Percentiles rank a stretch among this genome's conserved stretches.
phyloP scores from a whole-genome alignment of 2,888 invertebrate genomes.

The Molorchus minor region DNA sequence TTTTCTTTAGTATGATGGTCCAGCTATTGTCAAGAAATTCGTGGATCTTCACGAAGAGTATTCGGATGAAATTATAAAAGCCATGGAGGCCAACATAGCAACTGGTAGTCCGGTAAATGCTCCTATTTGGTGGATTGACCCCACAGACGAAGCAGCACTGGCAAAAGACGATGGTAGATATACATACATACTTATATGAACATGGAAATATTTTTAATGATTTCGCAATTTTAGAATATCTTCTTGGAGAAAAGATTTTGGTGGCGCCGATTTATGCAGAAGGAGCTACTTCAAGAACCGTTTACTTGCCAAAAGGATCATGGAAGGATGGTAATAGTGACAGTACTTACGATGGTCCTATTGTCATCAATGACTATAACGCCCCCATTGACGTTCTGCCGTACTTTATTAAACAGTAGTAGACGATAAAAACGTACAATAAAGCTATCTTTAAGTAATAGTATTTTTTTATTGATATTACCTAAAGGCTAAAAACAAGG shows the following conservation, averaged over 20 bases:
- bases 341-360: slow-evolving; percentile 66
- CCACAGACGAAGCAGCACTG: slow-evolving; percentile 70
- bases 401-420: slow-evolving; percentile 47
- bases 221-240: slow-evolving; percentile 78
- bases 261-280: slow-evolving; percentile 79
- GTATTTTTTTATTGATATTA: too few relatives aligned
- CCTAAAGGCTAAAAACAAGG: too few relatives aligned
- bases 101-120: slow-evolving; percentile 78
- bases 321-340: slow-evolving; percentile 74
- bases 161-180: slow-evolving; percentile 68
- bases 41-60: slow-evolving; percentile 73
- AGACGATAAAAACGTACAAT: too few relatives aligned
- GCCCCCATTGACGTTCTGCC: slow-evolving; percentile 76
- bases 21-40: slow-evolving; percentile 71
- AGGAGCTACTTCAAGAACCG: slow-evolving; percentile 69
- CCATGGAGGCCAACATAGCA: slow-evolving; percentile 69
- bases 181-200: too few relatives aligned
- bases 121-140: slow-evolving; percentile 88
- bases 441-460: too few relatives aligned
- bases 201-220: too few relatives aligned
- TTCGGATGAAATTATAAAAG: slow-evolving; percentile 69
- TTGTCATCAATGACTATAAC: slow-evolving; percentile 70
- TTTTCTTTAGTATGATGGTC: slow-evolving; percentile 63
- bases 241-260: slow-evolving; percentile 79
- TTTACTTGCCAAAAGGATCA: slow-evolving; percentile 78